Evolutionary conservation across 2,113 vertebrate species (phyloP).

Genomic region (Miniopterus natalensis): DNA sequence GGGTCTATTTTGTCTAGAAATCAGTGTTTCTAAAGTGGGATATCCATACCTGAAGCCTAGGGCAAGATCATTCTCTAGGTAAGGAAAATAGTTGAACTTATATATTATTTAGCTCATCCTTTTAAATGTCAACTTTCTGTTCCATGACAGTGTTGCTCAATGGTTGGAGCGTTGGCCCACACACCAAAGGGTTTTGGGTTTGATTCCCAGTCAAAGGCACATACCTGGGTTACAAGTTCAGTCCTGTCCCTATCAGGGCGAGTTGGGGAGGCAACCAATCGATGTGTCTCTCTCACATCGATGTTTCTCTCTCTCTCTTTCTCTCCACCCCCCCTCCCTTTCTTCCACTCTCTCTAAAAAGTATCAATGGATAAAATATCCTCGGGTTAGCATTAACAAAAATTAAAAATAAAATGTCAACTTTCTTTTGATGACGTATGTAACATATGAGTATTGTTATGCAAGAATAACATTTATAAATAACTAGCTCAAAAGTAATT

Average conservation of each 20-base stretch:
- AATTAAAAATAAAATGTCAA: not conserved
- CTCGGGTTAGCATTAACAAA: too few species aligned
- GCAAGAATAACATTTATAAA: not conserved
- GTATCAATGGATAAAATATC: too few species aligned
- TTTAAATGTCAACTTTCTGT: slow-evolving; percentile 39
- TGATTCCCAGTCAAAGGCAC: too few species aligned
- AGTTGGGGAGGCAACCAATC: too few species aligned
- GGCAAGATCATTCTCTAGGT: not conserved
- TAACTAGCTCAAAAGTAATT: not conserved
- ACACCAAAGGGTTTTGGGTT: too few species aligned
- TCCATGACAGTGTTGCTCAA: not conserved
- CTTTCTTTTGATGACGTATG: not conserved
- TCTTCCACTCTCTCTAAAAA: too few species aligned
- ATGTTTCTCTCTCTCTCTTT: too few species aligned
- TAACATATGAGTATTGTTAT: not conserved
- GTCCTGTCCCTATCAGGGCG: too few species aligned
- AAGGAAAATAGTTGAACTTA: not conserved
- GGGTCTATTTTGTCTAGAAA: not conserved
- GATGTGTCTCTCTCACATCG: too few species aligned
- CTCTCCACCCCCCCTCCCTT: too few species aligned
- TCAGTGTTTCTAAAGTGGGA: not conserved
- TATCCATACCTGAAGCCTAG: not conserved
- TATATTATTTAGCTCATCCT: slow-evolving; percentile 11
- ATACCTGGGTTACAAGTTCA: too few species aligned
- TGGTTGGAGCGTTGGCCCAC: too few species aligned